Evolutionary conservation across 2,888 invertebrate species (phyloP), one percentile per base, ranked within the genome.

Genomic region (Ormia ochracea): DNA sequence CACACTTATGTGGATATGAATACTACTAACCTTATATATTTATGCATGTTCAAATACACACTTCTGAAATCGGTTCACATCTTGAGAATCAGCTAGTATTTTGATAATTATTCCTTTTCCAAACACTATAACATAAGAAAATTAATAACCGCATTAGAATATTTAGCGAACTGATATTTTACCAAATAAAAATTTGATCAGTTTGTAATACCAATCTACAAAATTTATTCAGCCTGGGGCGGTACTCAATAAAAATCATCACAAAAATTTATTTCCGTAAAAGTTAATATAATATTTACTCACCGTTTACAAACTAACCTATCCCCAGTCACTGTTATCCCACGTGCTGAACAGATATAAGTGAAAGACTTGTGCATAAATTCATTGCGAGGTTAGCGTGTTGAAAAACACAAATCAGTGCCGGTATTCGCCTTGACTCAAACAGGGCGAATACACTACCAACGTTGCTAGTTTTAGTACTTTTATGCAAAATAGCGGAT

Each of bases 191-290:
- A 19, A 33, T 7, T 41, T 23, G 1, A 14, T 66, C 54, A 66
- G 66, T 52, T 66, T 12, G 28, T 12, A 43, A 38, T 28, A 66
- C 66, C 36, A 66, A 66, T 66, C 66, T 7, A 19, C 66, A 66
- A n/a, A 10, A 10, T 41, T n/a, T 28, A 9, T 59, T 84, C 81
- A 63, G 83, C 82, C 83, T 84, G 84, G 84, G 66, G 54, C 66
- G 54, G 54, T 68, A 68, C 54, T 4, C n/a, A 23, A 38, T 28
- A 45, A n/a, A n/a, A n/a, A 36, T 43, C 82, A 83, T 81, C 82
- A 48, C 7, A 23, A 48, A 19, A 19, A 9, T 19, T n/a, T n/a
- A 9, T 19, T 19, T 9, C 9, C 2, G 1, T 41, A 5, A 17
- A 19, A 19, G 12, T 19, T 43, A 19, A 19, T 2, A 6, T 7